phyloP scores from a whole-genome alignment of 1,140 invertebrate species.

The Drosophila dunni region DNA sequence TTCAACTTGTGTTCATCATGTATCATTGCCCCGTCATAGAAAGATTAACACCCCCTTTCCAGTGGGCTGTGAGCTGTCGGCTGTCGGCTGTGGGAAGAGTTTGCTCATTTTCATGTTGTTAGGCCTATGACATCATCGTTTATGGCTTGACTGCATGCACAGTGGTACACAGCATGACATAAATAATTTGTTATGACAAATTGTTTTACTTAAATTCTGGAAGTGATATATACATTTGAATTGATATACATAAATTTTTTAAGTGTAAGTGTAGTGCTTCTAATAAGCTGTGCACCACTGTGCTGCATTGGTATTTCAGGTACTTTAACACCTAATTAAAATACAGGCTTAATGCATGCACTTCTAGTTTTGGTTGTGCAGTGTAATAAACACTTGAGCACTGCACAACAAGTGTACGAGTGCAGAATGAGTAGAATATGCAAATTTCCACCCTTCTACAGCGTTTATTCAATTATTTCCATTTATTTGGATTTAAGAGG shows the following conservation, averaged over 20 bases:
- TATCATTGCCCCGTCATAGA: conserved; percentile 7
- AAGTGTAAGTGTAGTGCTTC: no score
- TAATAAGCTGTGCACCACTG: no score
- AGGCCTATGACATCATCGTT: conserved; percentile 7
- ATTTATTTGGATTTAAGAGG: conserved; percentile 2
- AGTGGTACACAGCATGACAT: background rate
- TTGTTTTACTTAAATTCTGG: no score
- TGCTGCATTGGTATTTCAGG: background rate
- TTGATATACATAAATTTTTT: no score
- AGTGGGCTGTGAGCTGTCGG: background rate
- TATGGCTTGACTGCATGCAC: conserved; percentile 3
- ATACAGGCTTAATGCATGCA: background rate
- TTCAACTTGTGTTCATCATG: conserved; percentile 3
- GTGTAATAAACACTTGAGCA: conserved; percentile 12
- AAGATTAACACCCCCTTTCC: conserved; percentile 10
- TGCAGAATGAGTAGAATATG: background rate
- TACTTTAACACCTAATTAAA: background rate
- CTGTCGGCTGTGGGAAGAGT: background rate
- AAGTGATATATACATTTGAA: no score
- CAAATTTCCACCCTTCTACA: conserved; percentile 7
- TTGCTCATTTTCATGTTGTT: background rate
- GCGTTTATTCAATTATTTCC: conserved; percentile 21
- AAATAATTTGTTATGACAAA: background rate
- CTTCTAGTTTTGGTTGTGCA: conserved; percentile 1
- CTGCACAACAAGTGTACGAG: background rate